Evolutionary conservation across 1,140 invertebrate species (phyloP).

Genomic region (Drosophila pseudoananassae): DNA sequence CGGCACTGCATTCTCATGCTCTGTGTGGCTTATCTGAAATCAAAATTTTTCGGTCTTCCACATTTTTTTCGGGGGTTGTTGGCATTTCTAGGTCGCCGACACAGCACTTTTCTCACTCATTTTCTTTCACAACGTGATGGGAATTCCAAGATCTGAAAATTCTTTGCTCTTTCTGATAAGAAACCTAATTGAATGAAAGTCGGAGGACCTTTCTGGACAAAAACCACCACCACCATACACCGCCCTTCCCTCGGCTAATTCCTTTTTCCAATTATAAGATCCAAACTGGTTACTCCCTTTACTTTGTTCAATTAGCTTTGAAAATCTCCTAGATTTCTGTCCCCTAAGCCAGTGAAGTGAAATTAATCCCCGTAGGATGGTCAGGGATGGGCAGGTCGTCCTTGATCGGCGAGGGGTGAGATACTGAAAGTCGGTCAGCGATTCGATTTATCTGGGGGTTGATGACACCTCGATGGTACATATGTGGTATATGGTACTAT

Average conservation of each 20-base stretch:
- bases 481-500: neutral
- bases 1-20: conserved; percentile 37
- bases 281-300: conserved; percentile 33
- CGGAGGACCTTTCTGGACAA: neutral
- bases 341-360: conserved; percentile 10
- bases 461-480: conserved; percentile 35
- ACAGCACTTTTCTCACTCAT: conserved; percentile 9
- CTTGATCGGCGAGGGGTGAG: conserved; percentile 19
- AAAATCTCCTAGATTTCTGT: conserved; percentile 14
- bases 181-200: conserved; percentile 30
- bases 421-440: conserved; percentile 31
- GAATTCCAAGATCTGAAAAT: conserved; percentile 37
- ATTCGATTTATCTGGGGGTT: conserved; percentile 43
- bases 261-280: conserved; percentile 11
- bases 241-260: neutral
- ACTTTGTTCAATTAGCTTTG: conserved; percentile 11
- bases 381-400: conserved; percentile 1
- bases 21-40: conserved; percentile 52
- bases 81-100: conserved; percentile 33
- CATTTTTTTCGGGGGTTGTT: conserved; percentile 23
- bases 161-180: conserved; percentile 43
- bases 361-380: conserved; percentile 16
- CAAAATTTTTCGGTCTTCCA: conserved; percentile 12
- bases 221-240: conserved; percentile 10
- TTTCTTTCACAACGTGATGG: conserved; percentile 25